Base-by-base conservation (phyloP, 1,140 invertebrate genomes). In the Chrysopa pallens region DNA sequence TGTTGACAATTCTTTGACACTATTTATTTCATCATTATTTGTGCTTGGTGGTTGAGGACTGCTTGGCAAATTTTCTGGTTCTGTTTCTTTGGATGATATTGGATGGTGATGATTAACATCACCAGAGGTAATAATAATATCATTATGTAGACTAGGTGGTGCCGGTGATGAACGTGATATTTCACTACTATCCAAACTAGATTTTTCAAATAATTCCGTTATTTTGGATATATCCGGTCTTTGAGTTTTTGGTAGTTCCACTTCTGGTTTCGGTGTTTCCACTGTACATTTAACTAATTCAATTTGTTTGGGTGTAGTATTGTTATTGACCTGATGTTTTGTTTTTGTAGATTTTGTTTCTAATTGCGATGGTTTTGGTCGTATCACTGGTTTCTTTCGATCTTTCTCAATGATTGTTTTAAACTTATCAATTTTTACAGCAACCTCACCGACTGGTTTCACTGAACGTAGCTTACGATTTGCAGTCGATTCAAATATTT, bases 401-500 rank as follows among this genome's bases (percentile, higher is more conserved):
- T 38, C 14, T 8, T 38, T 9, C 56, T 63, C 64, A 28, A 72
- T 74, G 44, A 76, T 77, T 29, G 66, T 71, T 46, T 76, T 76
- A 48, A 73, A 77, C 8, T 59, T 74, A 7, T 72, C 73, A 15
- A 78, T 72, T 53, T 78, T 77, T 14, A 64, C 72, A 12, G 76
- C 74, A 0, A 77, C 75, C 11, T 76, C 74, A 12, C 74, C 74
- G 8, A 70, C 74, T 6, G 67, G 41, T 57, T 48, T 50, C 52
- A 62, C 49, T 54, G 67, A 58, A 15, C 64, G 64, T 6, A 64
- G 52, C 3, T 70, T 58, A 0, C 67, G 59, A 50, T 70, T 64
- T n/a, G 76, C 68, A 6, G 73, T 67, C 27, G 72, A 69, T 58
- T 91, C 86, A 60, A 91, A 91, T 52, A 87, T 79, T 50, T 78